These are phyloP conservation scores for Calliphora vicina DNA, from an alignment of 1,140 invertebrate species.

Conservation along the genomic window DNA sequence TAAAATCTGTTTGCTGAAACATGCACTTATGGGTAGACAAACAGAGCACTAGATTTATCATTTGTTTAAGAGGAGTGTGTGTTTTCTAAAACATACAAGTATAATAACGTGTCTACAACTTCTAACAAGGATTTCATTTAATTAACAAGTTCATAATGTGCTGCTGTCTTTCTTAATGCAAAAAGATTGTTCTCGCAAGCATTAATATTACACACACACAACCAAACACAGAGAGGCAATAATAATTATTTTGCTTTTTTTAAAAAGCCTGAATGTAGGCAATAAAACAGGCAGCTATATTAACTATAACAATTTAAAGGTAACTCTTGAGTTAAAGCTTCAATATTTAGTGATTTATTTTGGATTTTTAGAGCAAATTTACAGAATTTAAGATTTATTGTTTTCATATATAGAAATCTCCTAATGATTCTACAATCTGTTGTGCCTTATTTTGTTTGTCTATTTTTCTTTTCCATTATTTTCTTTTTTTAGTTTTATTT, in stretches of 20 bases:
- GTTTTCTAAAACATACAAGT: too few species aligned
- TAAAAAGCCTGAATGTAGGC: too few species aligned
- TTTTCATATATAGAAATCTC: too few species aligned
- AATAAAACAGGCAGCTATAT: too few species aligned
- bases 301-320: too few species aligned
- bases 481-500: too few species aligned
- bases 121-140: constrained; percentile 1
- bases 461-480: not conserved
- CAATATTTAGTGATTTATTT: too few species aligned
- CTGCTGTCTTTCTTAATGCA: not conserved
- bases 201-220: not conserved
- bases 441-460: not conserved
- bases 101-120: not conserved
- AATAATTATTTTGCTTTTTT: not conserved
- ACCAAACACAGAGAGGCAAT: not conserved
- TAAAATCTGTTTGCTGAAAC: not conserved
- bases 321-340: too few species aligned
- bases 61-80: too few species aligned
- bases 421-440: too few species aligned
- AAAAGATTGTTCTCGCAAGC: not conserved
- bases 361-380: too few species aligned
- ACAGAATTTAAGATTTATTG: too few species aligned
- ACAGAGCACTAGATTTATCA: not conserved
- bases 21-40: not conserved
- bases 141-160: constrained; percentile 4